phyloP scores from a whole-genome alignment of 2,113 vertebrate species.

The Tupaia tana region DNA sequence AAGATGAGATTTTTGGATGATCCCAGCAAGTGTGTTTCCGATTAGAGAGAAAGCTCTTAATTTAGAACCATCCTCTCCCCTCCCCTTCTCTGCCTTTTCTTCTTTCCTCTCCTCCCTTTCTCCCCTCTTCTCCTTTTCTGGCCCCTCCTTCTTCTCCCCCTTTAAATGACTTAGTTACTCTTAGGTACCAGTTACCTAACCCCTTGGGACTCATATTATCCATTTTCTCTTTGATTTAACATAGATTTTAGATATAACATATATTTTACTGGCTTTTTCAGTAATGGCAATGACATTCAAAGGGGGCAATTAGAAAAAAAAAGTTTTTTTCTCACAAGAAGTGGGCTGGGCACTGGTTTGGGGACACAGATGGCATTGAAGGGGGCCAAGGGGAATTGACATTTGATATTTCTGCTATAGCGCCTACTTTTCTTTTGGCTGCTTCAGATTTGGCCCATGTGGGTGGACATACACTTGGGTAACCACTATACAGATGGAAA shows the following conservation, averaged over 20 bases:
- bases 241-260: constrained; percentile 48
- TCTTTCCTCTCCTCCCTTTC: neutral
- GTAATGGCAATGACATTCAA: constrained; percentile 15
- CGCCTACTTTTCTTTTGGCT: constrained; percentile 64
- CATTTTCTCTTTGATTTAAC: constrained; percentile 20
- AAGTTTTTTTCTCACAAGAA: constrained; percentile 62
- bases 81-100: neutral
- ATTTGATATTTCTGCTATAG: constrained; percentile 70
- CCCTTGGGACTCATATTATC: constrained; percentile 6
- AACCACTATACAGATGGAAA: constrained; percentile 75
- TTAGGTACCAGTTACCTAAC: constrained; percentile 11
- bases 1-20: constrained; percentile 37
- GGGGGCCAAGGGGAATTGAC: constrained; percentile 46
- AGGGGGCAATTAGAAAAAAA: constrained; percentile 12
- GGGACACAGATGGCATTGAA: constrained; percentile 58
- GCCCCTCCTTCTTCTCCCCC: neutral
- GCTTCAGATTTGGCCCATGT: constrained; percentile 63
- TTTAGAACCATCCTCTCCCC: constrained; percentile 30
- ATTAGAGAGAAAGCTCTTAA: neutral
- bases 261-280: constrained; percentile 55
- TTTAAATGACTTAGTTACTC: constrained; percentile 39
- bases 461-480: constrained; percentile 66
- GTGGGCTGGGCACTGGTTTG: constrained; percentile 50
- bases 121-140: neutral
- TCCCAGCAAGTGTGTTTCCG: constrained; percentile 8